phyloP scores from a whole-genome alignment of 1,140 invertebrate genomes.

The Paralvinella palmiformis region DNA sequence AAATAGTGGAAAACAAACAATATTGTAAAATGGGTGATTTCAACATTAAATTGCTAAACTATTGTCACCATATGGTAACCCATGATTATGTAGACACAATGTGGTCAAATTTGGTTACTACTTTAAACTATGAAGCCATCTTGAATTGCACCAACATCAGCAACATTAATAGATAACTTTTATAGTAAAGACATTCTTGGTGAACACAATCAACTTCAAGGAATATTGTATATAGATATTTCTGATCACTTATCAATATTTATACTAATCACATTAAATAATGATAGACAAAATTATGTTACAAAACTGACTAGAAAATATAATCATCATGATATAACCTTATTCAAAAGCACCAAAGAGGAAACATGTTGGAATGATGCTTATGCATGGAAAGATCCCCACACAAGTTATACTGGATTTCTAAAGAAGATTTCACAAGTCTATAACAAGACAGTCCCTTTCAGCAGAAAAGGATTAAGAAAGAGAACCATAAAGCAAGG shows the following conservation, averaged over 20 bases:
- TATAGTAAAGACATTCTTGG: neutral
- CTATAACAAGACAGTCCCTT: neutral
- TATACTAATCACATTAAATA: neutral
- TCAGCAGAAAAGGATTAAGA: neutral
- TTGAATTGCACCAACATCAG: constrained; percentile 3
- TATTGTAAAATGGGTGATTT: too few relatives aligned
- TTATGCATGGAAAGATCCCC: constrained; percentile 1
- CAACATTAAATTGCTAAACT: too few relatives aligned
- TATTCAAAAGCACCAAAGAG: constrained; percentile 1
- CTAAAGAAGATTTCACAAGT: neutral
- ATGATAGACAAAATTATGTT: neutral
- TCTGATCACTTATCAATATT: neutral
- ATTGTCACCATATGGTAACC: too few relatives aligned
- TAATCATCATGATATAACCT: neutral
- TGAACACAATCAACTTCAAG: neutral
- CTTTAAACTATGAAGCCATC: neutral
- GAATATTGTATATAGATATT: constrained; percentile 1
- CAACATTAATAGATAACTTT: neutral
- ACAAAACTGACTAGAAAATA: neutral
- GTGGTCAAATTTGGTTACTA: neutral
- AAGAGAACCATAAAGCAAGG: neutral
- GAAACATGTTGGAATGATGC: neutral
- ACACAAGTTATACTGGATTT: neutral
- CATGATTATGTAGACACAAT: neutral
- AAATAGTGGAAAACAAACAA: too few relatives aligned